Percentiles rank a stretch among this genome's conserved stretches.
phyloP scores from a whole-genome alignment of 2,888 invertebrate genomes.

The Acanthosoma haemorrhoidale region DNA sequence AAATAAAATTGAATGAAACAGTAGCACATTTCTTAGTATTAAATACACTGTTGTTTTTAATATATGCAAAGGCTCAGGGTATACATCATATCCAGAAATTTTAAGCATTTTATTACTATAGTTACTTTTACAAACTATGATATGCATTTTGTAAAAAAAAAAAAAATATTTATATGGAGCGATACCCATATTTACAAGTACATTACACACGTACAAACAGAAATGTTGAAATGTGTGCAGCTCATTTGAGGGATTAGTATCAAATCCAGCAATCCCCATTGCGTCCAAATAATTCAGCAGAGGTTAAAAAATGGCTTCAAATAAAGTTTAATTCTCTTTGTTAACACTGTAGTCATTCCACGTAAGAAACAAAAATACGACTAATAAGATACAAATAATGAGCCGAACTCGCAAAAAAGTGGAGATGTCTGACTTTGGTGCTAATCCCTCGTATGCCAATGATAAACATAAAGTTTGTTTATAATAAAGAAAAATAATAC shows the following conservation, averaged over 20 bases:
- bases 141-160: conserved; percentile 60
- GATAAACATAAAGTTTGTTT: too few relatives aligned
- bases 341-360: too few relatives aligned
- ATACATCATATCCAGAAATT: conserved; percentile 20
- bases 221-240: background rate
- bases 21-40: background rate
- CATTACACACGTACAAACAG: background rate
- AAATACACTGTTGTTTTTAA: background rate
- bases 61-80: background rate
- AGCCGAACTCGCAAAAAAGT: too few relatives aligned
- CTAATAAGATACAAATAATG: too few relatives aligned
- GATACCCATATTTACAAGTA: background rate
- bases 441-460: too few relatives aligned
- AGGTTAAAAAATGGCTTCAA: too few relatives aligned
- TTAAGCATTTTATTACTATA: conserved; percentile 61
- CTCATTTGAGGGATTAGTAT: background rate
- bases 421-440: too few relatives aligned
- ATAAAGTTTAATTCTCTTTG: too few relatives aligned
- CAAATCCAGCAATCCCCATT: too few relatives aligned
- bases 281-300: too few relatives aligned
- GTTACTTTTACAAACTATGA: conserved; percentile 82
- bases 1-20: conserved; percentile 1
- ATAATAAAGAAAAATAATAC: too few relatives aligned
- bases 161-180: background rate
- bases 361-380: too few relatives aligned